Base-by-base conservation (phyloP, 2,888 invertebrate genomes). In the Zelleria hepariella region DNA sequence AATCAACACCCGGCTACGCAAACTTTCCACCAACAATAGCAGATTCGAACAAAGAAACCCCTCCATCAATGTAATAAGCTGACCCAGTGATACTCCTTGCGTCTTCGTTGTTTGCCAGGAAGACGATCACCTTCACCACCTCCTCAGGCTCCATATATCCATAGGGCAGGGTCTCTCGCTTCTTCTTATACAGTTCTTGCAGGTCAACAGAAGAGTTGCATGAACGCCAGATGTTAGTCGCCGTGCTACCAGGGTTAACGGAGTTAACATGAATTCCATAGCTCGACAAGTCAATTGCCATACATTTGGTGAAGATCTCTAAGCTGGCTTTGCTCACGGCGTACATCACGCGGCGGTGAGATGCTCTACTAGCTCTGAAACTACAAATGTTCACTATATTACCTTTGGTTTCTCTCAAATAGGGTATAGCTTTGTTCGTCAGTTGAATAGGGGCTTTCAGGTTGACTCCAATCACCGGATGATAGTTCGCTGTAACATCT, bases 41-140 rank as follows among this genome's bases (percentile, higher is more conserved):
- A 1, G 51, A 20, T 20, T 51, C 51, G 8, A 51, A 21, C 51
- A 51, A 23, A 3, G 51, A 51, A 51, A 20, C 10, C 23, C 53
- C 53, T n/a, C 53, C 23, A n/a, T 53, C 56, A 21, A 56, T 18
- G 58, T 63, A 62, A 63, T 62, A 64, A 63, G 62, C 62, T 60
- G 63, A 62, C 61, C 61, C 61, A 49, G 59, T 62, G 59, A 58
- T 48, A 60, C 58, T 51, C 21, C 32, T 48, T 49, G 56, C 56
- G 20, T 20, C 55, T 23, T 59, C 57, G 23, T 62, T 61, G 60
- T 62, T 59, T 52, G 59, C 62, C 58, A 63, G 59, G 59, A 62
- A 58, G 59, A 58, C 66, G 65, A 68, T 68, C 64, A 67, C 64
- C 64, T 66, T 62, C 56, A 60, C 61, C 62, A 68, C 62, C 63